These are phyloP conservation scores for Leptopilina syphax DNA, from an alignment of 2,888 invertebrate genomes.

Conservation along the genomic window DNA sequence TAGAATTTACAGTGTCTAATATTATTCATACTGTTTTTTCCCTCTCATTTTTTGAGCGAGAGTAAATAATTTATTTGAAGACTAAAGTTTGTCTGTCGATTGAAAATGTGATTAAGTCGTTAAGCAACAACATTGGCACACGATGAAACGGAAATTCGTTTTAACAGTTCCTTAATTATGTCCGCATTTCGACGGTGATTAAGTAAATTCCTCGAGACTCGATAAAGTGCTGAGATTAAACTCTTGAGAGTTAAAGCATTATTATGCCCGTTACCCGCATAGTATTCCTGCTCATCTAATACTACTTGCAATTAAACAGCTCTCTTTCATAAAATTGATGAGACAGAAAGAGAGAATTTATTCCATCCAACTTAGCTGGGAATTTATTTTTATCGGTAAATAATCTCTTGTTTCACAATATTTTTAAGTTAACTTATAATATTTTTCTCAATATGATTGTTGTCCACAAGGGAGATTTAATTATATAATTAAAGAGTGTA, in stretches of 20 bases:
- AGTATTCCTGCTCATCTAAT: constrained; percentile 48
- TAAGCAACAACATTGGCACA: constrained; percentile 26
- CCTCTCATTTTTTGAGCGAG: no score
- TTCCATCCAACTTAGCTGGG: no score
- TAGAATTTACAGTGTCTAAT: no score
- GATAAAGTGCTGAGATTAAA: constrained; percentile 55
- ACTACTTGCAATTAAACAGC: constrained; percentile 53
- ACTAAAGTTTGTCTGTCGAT: not conserved
- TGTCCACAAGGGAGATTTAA: no score
- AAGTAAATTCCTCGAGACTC: constrained; percentile 53
- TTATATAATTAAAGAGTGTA: no score
- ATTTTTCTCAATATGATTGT: no score
- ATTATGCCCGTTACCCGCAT: constrained; percentile 20
- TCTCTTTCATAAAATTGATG: constrained; percentile 50
- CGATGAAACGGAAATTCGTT: constrained; percentile 18
- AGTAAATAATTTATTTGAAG: not conserved
- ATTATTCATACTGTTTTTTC: no score
- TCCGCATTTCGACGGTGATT: constrained; percentile 46
- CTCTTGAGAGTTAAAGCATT: constrained; percentile 59
- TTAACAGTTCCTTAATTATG: constrained; percentile 44
- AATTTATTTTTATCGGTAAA: no score
- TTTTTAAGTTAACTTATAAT: not conserved
- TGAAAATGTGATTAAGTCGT: constrained; percentile 39
- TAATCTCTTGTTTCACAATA: not conserved
- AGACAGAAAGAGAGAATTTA: no score